Base-by-base conservation (phyloP, 2,113 vertebrate species). In the Daboia siamensis region DNA sequence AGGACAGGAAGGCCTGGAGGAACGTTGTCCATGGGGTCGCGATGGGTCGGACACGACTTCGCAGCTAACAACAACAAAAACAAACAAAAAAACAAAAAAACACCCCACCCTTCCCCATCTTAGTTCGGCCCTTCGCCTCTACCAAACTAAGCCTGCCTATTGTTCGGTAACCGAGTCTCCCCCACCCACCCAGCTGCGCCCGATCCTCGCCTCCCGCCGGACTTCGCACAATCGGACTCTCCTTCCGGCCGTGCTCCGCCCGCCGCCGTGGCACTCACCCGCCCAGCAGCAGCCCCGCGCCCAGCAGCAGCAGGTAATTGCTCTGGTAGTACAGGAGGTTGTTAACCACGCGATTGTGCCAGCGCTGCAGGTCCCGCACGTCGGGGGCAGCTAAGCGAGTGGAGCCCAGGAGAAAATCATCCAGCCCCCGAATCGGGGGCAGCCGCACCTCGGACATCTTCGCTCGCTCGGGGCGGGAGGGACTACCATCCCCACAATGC, bases 381-480 rank as follows among this genome's bases (percentile, higher is more conserved):
- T 93, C 92, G 29, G 92, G 92, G n/a, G 80, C 20, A 54, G 92
- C 80, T 56, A 93, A 15, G 20, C 92, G 92, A 33, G 55, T 86
- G 46, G 88, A 93, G 55, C 92, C 92, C 55, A 93, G 92, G n/a
- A 93, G 33, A 11, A 93, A 93, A 44, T 93, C 92, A 17, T 90
- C 92, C 88, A 93, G 92, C 74, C 48, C 29, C 80, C 92, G 92
- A 17, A 93, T 48, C 23, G 92, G 92, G 4, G 92, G 92, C 21
- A 93, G 56, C 55, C 92, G 92, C 92, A 93, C 92, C 92, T 93
- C 92, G 74, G 92, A 93, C 92, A 93, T 93, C 46, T 93, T 93
- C 46, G 8, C 87, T 17, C 2, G 48, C 44, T 20, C 1, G 20
- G 52, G 39, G 24, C 3, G 21, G 29, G 13, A 4, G 3, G 92